A percentile compares a stretch with the other conserved stretches of the same genome.
Conservation (phyloP, 2,888 invertebrate species). For the Brachylomia viminalis region DNA sequence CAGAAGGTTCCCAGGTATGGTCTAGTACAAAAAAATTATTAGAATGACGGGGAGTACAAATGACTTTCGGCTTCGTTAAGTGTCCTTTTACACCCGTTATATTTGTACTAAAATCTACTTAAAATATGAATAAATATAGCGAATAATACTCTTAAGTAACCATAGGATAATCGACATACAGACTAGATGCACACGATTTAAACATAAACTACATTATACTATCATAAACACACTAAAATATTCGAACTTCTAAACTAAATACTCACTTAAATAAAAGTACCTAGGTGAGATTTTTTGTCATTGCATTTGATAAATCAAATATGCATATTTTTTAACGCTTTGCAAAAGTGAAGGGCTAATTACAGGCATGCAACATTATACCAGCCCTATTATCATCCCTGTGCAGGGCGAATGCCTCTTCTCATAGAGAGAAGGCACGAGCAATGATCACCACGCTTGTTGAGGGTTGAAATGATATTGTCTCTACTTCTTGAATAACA, state of each 20-base stretch:
- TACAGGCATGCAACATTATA: too few species aligned
- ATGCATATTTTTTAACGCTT: neutral
- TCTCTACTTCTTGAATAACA: too few species aligned
- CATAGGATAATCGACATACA: constrained; percentile 44
- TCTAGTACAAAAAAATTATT: too few species aligned
- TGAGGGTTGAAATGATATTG: too few species aligned
- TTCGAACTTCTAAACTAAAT: constrained; percentile 10
- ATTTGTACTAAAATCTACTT: constrained; percentile 58
- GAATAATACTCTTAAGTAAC: constrained; percentile 65
- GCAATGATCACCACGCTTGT: too few species aligned
- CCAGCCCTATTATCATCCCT: too few species aligned
- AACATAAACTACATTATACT: constrained; percentile 20
- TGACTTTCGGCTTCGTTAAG: too few species aligned
- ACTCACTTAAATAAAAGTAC: constrained; percentile 1
- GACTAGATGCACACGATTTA: constrained; percentile 63
- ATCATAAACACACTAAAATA: constrained; percentile 13
- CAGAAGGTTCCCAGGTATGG: too few species aligned
- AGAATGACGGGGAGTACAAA: too few species aligned
- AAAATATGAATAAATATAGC: constrained; percentile 39
- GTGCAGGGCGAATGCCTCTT: too few species aligned
- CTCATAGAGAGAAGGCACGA: too few species aligned
- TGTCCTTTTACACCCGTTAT: too few species aligned
- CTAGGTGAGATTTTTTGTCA: constrained; percentile 37
- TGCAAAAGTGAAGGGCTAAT: neutral
- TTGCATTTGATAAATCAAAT: constrained; percentile 12